Evolutionary conservation across 2,113 vertebrate species (phyloP).

Genomic region (Rhodinocichla rosea): DNA sequence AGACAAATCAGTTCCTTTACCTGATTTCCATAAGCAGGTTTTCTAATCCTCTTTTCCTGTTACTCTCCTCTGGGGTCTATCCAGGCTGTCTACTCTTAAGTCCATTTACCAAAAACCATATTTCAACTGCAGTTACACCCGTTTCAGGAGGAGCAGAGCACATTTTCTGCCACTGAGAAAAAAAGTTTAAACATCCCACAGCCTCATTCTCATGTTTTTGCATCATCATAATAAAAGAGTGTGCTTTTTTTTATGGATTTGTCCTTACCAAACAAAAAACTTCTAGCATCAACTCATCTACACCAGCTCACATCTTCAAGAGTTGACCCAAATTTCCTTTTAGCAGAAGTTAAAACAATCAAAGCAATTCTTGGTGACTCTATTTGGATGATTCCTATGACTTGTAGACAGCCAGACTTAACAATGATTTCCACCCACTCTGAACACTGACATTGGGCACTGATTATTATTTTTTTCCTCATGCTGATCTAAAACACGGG

Average conservation of each 20-base stretch:
- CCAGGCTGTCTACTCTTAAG: background rate
- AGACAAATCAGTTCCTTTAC: conserved; percentile 31
- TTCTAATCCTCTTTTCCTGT: conserved; percentile 35
- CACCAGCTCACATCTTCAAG: background rate
- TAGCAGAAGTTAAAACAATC: background rate
- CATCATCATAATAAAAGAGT: background rate
- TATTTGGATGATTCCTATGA: background rate
- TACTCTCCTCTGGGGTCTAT: background rate
- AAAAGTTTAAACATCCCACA: background rate
- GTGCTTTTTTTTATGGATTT: background rate
- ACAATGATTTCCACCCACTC: background rate
- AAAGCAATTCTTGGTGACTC: background rate
- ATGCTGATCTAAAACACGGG: background rate
- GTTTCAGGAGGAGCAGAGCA: background rate
- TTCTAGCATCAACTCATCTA: background rate
- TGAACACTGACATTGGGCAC: background rate
- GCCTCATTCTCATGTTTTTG: background rate
- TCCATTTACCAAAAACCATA: background rate
- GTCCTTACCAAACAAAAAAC: background rate
- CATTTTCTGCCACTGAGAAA: background rate
- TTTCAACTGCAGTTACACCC: background rate
- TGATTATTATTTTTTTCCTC: background rate
- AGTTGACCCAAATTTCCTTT: background rate
- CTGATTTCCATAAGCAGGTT: background rate
- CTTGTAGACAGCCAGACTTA: background rate